These are phyloP conservation scores for Eupithecia subfuscata DNA, from an alignment of 2,888 invertebrate genomes.

Conservation along the genomic window DNA sequence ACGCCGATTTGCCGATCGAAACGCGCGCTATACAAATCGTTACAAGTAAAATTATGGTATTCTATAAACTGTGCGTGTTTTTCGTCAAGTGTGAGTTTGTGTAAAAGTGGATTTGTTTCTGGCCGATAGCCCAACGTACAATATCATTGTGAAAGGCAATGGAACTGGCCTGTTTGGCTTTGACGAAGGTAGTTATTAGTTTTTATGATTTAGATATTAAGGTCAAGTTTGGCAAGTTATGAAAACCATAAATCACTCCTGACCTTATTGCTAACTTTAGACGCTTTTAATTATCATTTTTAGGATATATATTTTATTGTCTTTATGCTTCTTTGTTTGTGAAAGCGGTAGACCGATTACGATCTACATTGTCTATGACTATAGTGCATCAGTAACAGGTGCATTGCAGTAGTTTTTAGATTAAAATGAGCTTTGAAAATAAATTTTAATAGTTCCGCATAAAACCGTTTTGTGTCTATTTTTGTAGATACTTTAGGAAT, in stretches of 20 bases:
- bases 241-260: background rate
- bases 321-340: background rate
- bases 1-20: slow-evolving; percentile 51
- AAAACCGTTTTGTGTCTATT: background rate
- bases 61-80: slow-evolving; percentile 51
- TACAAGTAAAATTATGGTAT: slow-evolving; percentile 36
- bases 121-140: slow-evolving; percentile 76
- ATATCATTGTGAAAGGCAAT: slow-evolving; percentile 81
- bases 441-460: background rate
- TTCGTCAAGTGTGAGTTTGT: slow-evolving; percentile 62
- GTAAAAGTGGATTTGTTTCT: slow-evolving; percentile 81
- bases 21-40: slow-evolving; percentile 36
- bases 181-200: slow-evolving; percentile 68
- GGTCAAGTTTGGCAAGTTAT: slow-evolving; percentile 10
- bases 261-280: background rate
- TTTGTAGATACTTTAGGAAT: background rate
- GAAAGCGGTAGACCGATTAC: background rate
- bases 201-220: slow-evolving; percentile 23
- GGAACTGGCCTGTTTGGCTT: slow-evolving; percentile 71
- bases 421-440: background rate
- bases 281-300: background rate
- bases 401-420: background rate
- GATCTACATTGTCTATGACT: background rate
- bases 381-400: background rate
- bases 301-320: background rate